Conservation (phyloP, 2,797 vertebrate species). For the Petrocephalus schoutedeni region DNA sequence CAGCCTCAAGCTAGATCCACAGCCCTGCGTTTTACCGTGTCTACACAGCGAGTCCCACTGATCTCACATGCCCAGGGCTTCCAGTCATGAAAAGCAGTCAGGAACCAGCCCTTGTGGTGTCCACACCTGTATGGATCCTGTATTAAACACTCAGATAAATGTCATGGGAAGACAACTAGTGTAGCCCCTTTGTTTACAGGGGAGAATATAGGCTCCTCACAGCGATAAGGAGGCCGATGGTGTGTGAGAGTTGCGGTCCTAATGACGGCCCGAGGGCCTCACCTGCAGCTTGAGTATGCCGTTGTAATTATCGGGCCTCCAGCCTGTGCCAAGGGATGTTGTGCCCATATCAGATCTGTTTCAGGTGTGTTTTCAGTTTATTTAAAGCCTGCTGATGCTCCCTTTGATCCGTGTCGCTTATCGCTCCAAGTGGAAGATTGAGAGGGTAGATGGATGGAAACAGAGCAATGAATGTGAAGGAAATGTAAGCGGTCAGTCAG, state of each 20-base stretch:
- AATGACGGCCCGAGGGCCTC: slow-evolving; percentile 9
- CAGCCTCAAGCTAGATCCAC: not conserved
- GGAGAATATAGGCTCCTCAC: slow-evolving; percentile 27
- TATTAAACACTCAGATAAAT: slow-evolving; percentile 34
- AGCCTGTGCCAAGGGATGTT: slow-evolving; percentile 17
- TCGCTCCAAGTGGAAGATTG: slow-evolving; percentile 12
- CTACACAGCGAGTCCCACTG: not conserved
- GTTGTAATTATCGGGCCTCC: slow-evolving; percentile 7
- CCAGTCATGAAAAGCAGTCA: not conserved
- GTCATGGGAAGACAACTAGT: slow-evolving; percentile 19
- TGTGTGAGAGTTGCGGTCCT: slow-evolving; percentile 2
- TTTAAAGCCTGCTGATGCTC: slow-evolving; percentile 15
- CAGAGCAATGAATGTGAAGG: slow-evolving; percentile 36
- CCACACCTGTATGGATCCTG: slow-evolving; percentile 17
- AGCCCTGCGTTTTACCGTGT: not conserved
- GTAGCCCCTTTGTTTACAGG: slow-evolving; percentile 28
- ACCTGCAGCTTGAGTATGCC: not conserved
- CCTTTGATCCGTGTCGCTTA: slow-evolving; percentile 11
- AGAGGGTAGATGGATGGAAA: slow-evolving; percentile 23
- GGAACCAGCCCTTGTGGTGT: not conserved
- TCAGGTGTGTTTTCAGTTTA: slow-evolving; percentile 34
- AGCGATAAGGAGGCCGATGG: slow-evolving; percentile 29
- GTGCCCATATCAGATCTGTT: slow-evolving; percentile 26
- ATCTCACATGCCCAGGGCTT: not conserved
- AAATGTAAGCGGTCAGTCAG: slow-evolving; percentile 41